Evolutionary conservation across 2,888 invertebrate genomes (phyloP), one percentile per base, ranked within the genome.

Genomic region (Pseudococcus viburni): DNA sequence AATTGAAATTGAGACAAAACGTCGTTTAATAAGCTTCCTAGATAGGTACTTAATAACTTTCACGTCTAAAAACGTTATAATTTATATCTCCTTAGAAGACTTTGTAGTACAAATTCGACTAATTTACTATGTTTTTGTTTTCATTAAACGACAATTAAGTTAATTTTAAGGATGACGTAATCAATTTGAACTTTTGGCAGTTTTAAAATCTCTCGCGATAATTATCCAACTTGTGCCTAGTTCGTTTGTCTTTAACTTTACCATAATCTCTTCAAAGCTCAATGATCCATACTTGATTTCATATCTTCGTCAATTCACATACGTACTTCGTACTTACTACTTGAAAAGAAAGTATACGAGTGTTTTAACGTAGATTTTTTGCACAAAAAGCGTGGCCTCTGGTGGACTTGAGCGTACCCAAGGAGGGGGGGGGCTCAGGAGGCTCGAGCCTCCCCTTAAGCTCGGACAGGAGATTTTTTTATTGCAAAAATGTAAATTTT

Each of bases 181-280:
- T 77, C 77, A 77, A 77, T 77, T 77, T 77, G 39, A 77, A 77
- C 77, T 77, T 77, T 77, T 77, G 77, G 12, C 77, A 77, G 77
- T 77, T 39, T 33, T 39, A 33, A 77, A 77, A 77, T 77, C 19
- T 19, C 22, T 64, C 64, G 55, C 64, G 64, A 22, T 22, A 64
- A 22, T 64, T 22, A 22, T 64, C 22, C 22, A 33, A 33, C 26
- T 64, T 22, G 8, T 9, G 64, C 22, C 64, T 64, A 5, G 55
- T 55, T 15, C 17, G 55, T 55, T 55, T 55, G 55, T 15, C 55
- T 55, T 55, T 55, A 15, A 17, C 55, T 55, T 55, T 17, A 19
- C 22, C 64, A 64, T 64, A 19, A 64, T 64, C 64, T 64, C 64
- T 22, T 64, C 64, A 64, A 64, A 64, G 64, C 22, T 64, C 59